These are phyloP conservation scores for Polypedilum vanderplanki DNA, from an alignment of 1,140 invertebrate species.

Conservation along the genomic window DNA sequence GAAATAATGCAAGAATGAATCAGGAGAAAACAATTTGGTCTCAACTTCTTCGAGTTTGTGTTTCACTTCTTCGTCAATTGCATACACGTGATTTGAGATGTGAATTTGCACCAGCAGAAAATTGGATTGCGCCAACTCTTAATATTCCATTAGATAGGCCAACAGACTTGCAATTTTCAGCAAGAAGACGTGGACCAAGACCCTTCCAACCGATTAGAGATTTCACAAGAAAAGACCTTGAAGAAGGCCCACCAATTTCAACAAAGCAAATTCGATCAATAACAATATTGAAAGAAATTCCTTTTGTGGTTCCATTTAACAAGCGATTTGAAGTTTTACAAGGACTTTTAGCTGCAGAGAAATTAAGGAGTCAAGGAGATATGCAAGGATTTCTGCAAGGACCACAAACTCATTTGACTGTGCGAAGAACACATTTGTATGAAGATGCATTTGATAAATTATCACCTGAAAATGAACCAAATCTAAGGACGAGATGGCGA, in stretches of 20 bases:
- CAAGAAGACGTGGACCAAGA: slow-evolving; percentile 48
- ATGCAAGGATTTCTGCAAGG: slow-evolving; percentile 65
- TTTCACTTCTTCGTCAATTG: slow-evolving; percentile 68
- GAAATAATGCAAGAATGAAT: slow-evolving; percentile 38
- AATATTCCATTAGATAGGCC: slow-evolving; percentile 58
- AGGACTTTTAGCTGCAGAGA: slow-evolving; percentile 51
- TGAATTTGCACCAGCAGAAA: slow-evolving; percentile 65
- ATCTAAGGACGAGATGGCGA: slow-evolving; percentile 74
- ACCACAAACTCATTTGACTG: slow-evolving; percentile 67
- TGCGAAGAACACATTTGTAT: slow-evolving; percentile 87
- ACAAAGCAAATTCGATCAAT: slow-evolving; percentile 81
- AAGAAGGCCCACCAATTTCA: slow-evolving; percentile 75
- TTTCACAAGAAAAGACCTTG: slow-evolving; percentile 57
- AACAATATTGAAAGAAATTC: slow-evolving; percentile 83
- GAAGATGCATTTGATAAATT: slow-evolving; percentile 96
- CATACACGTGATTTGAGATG: slow-evolving; percentile 69
- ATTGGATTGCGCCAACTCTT: slow-evolving; percentile 70
- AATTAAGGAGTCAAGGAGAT: slow-evolving; percentile 56
- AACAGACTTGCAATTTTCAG: slow-evolving; percentile 51
- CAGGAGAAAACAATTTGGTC: slow-evolving; percentile 50
- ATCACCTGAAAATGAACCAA: slow-evolving; percentile 82
- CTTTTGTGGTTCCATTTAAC: slow-evolving; percentile 87
- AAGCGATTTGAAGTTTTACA: slow-evolving; percentile 82
- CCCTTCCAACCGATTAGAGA: slow-evolving; percentile 55
- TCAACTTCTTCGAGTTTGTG: slow-evolving; percentile 50